Evolutionary conservation across 2,113 vertebrate species (phyloP), one percentile per base, ranked within the genome.

Genomic region (Coracopsis vasa): DNA sequence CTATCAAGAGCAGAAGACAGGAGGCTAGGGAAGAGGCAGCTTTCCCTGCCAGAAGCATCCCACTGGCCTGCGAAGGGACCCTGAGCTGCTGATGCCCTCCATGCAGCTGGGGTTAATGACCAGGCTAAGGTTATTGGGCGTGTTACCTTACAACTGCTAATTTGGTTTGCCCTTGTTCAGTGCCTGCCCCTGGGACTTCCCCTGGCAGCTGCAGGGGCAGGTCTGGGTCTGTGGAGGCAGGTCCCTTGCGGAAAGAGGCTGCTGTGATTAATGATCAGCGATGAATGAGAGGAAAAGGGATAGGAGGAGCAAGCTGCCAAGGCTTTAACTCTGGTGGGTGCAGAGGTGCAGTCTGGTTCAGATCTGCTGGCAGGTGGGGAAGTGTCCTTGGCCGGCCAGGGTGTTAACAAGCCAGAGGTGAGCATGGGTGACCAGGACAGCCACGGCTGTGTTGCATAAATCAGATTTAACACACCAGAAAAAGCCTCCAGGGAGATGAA

Each of bases 371-470:
- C 1, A 4, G 79, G 61, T 44, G 35, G 47, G 33, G 45, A 80
- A 73, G 33, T 42, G 54, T 90, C 47, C 51, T 73, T 91, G 74
- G 80, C 79, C 58, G 86, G 75, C 35, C 44, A 53, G 44, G 27
- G 33, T 91, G 54, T 95, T 95, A 94, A 96, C 73, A 89, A 93
- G 88, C 44, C 51, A 62, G 84, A 77, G 75, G 64, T 91, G 78
- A 94, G 67, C 3, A 1, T 47, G 73, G 79, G 74, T 78, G 75
- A 92, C 71, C 25, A 80, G 74, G 42, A 78, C 1, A 4, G 66
- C 81, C 44, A 65, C 0, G 27, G 50, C 48, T 80, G 65, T 0
- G 0, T 83, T 79, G 35, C 58, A 19, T 96, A 94, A 96, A 72
- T 93, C 85, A 90, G 61, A 21, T 17, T 74, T 80, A 47, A 91